phyloP scores from a whole-genome alignment of 2,888 invertebrate genomes.

The Xylophagus ater region DNA sequence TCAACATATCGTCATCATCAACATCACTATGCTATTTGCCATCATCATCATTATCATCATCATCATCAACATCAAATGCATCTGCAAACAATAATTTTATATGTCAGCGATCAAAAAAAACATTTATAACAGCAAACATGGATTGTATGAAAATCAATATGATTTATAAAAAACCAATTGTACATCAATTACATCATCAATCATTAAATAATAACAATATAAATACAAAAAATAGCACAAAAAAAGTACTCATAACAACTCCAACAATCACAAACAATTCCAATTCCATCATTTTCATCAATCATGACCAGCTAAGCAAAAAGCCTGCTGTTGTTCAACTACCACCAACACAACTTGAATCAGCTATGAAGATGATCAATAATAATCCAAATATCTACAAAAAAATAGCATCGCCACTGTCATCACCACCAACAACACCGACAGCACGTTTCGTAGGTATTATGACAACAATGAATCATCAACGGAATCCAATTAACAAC shows the following conservation, averaged over 20 bases:
- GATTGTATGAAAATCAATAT: too few relatives aligned
- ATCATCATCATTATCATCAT: background rate
- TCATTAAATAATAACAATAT: too few relatives aligned
- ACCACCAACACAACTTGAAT: constrained; percentile 21
- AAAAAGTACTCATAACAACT: too few relatives aligned
- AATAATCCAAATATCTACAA: constrained; percentile 21
- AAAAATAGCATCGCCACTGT: constrained; percentile 12
- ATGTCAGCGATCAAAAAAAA: too few relatives aligned
- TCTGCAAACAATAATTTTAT: too few relatives aligned
- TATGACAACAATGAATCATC: background rate
- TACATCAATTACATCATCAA: background rate
- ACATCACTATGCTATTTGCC: background rate
- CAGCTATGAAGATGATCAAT: constrained; percentile 23
- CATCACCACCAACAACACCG: constrained; percentile 13
- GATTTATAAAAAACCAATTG: background rate
- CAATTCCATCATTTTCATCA: constrained; percentile 8
- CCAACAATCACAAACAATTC: constrained; percentile 4
- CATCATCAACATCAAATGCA: constrained; percentile 6
- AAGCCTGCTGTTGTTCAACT: constrained; percentile 3
- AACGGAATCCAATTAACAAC: background rate
- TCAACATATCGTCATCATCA: constrained; percentile 17
- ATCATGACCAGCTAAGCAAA: constrained; percentile 5
- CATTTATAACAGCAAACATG: too few relatives aligned
- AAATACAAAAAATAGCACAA: too few relatives aligned
- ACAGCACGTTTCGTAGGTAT: constrained; percentile 8